phyloP scores from a whole-genome alignment of 2,888 invertebrate species.

The Rapana venosa region DNA sequence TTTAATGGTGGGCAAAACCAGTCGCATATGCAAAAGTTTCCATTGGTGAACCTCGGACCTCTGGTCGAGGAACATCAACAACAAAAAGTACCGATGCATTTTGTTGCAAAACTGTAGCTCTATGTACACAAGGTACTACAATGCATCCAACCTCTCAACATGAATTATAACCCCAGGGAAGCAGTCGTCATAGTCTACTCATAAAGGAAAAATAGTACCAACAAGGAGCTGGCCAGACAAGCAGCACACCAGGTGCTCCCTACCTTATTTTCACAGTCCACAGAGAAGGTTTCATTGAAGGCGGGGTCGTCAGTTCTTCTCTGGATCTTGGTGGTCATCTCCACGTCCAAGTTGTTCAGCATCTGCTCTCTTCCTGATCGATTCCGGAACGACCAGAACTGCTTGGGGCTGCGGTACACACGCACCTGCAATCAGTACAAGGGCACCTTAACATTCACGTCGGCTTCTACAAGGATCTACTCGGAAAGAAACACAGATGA shows the following conservation, averaged over 20 bases:
- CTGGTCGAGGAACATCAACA: too few species aligned
- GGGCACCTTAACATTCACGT: neutral
- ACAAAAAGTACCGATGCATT: too few species aligned
- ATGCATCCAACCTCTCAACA: too few species aligned
- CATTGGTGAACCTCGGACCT: too few species aligned
- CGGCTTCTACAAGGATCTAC: neutral
- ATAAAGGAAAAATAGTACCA: neutral
- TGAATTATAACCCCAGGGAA: too few species aligned
- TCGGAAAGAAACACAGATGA: too few species aligned
- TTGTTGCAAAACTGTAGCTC: too few species aligned
- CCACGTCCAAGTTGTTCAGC: slow-evolving; percentile 65
- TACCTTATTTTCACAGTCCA: slow-evolving; percentile 55
- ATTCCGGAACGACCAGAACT: slow-evolving; percentile 62
- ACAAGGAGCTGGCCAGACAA: neutral
- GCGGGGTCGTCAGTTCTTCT: slow-evolving; percentile 59
- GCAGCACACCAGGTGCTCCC: neutral
- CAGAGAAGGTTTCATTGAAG: slow-evolving; percentile 65
- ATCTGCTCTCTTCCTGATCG: slow-evolving; percentile 56
- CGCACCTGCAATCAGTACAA: slow-evolving; percentile 39
- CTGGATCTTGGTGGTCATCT: slow-evolving; percentile 68
- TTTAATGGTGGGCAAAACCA: too few species aligned
- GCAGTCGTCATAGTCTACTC: neutral
- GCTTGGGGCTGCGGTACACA: slow-evolving; percentile 63
- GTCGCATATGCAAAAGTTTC: too few species aligned
- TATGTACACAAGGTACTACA: too few species aligned